Conservation (phyloP, 1,140 invertebrate species). For the Anastrepha obliqua region DNA sequence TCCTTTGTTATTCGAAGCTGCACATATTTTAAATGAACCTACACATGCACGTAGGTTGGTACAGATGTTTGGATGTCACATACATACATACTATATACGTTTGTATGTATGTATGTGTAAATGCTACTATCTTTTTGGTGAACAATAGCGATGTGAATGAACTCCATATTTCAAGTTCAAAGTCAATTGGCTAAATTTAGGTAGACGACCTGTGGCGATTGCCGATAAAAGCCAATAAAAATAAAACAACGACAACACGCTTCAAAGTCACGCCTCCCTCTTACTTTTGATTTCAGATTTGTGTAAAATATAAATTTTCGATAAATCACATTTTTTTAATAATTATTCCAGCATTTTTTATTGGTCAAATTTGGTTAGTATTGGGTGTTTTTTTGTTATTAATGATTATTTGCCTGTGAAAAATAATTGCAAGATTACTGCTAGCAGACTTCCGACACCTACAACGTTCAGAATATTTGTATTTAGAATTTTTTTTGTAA, state of each 20-base stretch:
- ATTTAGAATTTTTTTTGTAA: neutral
- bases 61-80: too few relatives aligned
- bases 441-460: conserved; percentile 10
- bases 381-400: neutral
- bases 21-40: neutral
- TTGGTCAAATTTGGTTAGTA: neutral
- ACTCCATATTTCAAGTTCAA: conserved; percentile 35
- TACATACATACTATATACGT: neutral
- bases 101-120: neutral
- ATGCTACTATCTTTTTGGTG: neutral
- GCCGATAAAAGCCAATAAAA: neutral
- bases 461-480: neutral
- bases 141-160: neutral
- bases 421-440: neutral
- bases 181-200: conserved; percentile 25
- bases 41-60: neutral
- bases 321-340: conserved; percentile 13
- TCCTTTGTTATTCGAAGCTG: neutral
- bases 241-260: neutral
- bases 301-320: neutral
- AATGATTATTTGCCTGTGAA: neutral
- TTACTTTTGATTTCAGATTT: neutral
- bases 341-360: neutral
- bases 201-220: neutral
- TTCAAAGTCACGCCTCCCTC: neutral